These are phyloP conservation scores for Aegypius monachus DNA, from an alignment of 2,113 vertebrate species.

Conservation along the genomic window DNA sequence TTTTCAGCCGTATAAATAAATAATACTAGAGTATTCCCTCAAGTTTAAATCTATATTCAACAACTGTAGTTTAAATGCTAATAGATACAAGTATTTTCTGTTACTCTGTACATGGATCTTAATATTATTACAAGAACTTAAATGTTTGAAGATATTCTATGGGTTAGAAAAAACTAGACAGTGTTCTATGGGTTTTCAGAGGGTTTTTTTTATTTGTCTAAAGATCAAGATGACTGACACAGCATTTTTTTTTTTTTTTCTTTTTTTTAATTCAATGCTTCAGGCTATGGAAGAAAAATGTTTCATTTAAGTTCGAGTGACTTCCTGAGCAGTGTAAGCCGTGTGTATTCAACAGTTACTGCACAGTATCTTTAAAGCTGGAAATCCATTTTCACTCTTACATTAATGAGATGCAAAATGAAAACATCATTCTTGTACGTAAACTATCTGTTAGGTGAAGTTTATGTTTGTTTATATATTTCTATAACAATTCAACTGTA, in stretches of 20 bases:
- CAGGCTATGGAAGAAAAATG: background rate
- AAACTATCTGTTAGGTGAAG: background rate
- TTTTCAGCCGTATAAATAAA: constrained; percentile 8
- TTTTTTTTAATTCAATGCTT: background rate
- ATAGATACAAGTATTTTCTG: background rate
- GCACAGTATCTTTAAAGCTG: background rate
- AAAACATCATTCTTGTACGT: background rate
- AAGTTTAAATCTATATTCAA: background rate
- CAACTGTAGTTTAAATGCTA: background rate
- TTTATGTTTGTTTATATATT: background rate
- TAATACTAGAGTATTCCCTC: background rate
- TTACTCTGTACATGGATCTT: background rate
- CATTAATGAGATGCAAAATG: background rate
- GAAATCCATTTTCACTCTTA: background rate
- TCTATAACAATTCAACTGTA: background rate
- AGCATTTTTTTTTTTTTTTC: background rate
- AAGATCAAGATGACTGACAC: background rate
- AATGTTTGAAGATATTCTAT: background rate
- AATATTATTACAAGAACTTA: background rate
- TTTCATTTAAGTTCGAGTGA: background rate
- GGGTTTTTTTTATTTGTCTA: background rate
- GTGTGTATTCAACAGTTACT: background rate
- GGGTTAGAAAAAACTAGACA: background rate
- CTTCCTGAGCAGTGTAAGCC: background rate
- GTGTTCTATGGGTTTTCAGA: background rate